phyloP scores from a whole-genome alignment of 1,140 invertebrate species.

The Hestina assimilis region DNA sequence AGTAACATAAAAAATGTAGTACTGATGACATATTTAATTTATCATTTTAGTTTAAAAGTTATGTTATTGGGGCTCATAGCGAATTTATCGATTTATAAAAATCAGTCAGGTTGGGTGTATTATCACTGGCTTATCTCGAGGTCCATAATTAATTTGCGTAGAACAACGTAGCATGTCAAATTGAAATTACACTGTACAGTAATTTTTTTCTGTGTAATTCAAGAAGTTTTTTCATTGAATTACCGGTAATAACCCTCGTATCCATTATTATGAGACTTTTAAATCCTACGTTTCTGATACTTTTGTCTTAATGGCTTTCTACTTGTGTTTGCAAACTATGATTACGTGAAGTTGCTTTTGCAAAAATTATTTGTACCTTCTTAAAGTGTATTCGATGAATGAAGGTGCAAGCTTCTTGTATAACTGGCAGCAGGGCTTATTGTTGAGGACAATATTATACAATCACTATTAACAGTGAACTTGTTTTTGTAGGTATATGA shows the following conservation, averaged over 20 bases:
- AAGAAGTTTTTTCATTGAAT: not conserved
- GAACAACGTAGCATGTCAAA: not conserved
- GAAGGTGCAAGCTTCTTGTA: not conserved
- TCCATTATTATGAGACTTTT: not conserved
- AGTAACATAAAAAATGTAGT: no score
- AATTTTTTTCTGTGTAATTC: not conserved
- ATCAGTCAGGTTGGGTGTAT: no score
- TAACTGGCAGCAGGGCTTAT: no score
- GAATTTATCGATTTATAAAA: no score
- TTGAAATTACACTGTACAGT: not conserved
- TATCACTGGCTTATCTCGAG: no score
- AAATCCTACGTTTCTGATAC: constrained; percentile 2
- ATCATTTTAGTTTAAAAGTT: no score
- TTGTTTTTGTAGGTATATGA: no score
- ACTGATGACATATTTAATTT: no score
- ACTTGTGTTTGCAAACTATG: constrained; percentile 4
- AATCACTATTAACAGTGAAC: not conserved
- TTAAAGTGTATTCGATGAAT: not conserved
- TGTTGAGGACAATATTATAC: no score
- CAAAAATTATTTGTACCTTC: not conserved
- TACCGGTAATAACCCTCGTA: not conserved
- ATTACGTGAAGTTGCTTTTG: not conserved
- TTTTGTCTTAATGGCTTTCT: not conserved
- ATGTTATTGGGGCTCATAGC: no score
- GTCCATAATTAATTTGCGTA: not conserved